Evolutionary conservation across 2,888 invertebrate genomes (phyloP).

Genomic region (Drosophila kuntzei): DNA sequence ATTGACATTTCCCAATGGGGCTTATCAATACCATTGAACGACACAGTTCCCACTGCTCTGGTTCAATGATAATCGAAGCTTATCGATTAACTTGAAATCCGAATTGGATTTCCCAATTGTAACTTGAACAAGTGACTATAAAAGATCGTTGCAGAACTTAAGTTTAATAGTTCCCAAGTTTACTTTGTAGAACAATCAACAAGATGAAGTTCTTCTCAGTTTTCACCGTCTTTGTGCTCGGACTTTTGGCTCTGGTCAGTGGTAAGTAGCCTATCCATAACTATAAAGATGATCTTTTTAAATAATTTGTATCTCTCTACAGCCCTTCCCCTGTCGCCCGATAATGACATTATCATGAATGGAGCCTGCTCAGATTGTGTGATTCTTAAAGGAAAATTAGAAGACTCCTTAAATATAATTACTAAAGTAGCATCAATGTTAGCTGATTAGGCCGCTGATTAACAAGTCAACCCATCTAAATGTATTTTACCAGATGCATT

Average conservation of each 20-base stretch:
- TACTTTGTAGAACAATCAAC: background rate
- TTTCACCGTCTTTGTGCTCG: background rate
- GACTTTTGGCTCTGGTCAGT: slow-evolving; percentile 1
- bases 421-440: too few species aligned
- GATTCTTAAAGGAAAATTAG: too few species aligned
- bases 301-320: background rate
- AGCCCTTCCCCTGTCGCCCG: background rate
- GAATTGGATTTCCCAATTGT: background rate
- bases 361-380: too few species aligned
- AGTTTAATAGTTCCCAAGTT: background rate
- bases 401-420: too few species aligned
- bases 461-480: too few species aligned
- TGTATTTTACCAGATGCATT: too few species aligned
- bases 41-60: too few species aligned
- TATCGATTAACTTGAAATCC: background rate
- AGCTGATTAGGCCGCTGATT: too few species aligned
- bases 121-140: background rate
- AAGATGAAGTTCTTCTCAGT: slow-evolving; percentile 8
- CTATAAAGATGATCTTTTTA: background rate
- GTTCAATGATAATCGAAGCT: background rate
- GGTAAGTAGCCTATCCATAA: background rate
- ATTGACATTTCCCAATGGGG: background rate
- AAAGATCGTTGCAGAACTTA: background rate
- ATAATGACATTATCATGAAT: background rate
- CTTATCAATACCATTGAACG: too few species aligned